These are phyloP conservation scores for Arctopsyche grandis DNA, from an alignment of 1,140 invertebrate species.

Conservation along the genomic window DNA sequence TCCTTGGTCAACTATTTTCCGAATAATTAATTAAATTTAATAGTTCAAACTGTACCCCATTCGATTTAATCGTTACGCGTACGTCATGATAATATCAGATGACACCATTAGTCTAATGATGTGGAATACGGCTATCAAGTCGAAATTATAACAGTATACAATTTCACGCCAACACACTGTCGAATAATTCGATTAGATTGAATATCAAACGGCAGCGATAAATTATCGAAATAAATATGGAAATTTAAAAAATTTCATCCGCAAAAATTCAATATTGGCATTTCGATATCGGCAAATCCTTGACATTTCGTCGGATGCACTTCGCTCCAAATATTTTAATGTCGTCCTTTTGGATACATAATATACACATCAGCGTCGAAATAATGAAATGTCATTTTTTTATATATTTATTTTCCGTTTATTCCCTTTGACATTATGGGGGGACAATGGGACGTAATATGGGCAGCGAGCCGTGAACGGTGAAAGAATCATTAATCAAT, in stretches of 20 bases:
- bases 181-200: no score
- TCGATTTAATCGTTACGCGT: no score
- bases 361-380: background rate
- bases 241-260: background rate
- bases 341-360: background rate
- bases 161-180: no score
- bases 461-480: slow-evolving; percentile 10
- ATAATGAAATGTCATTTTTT: background rate
- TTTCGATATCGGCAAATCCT: background rate
- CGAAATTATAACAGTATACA: no score
- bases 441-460: slow-evolving; percentile 28
- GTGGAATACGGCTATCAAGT: no score
- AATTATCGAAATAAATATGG: background rate
- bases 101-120: no score
- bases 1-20: no score
- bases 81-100: no score
- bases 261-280: background rate
- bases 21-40: no score
- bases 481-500: slow-evolving; percentile 31
- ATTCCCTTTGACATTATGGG: background rate
- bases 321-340: slow-evolving; percentile 31
- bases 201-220: no score
- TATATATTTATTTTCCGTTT: background rate
- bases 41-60: no score
- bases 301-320: slow-evolving; percentile 14